Evolutionary conservation across 2,113 vertebrate species (phyloP).

Genomic region (Elephantulus edwardii): DNA sequence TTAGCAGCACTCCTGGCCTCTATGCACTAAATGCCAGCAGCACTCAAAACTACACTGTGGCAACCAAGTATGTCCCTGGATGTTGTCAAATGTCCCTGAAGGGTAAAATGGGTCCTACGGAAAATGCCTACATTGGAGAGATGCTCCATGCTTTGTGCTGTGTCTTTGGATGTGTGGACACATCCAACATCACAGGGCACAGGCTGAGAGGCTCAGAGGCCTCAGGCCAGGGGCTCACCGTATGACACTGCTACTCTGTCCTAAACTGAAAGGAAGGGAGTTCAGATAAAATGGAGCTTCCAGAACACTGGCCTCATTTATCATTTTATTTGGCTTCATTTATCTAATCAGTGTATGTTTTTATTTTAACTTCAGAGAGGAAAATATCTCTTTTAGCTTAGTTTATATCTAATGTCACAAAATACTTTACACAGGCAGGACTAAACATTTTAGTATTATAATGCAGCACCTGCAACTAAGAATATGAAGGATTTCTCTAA

Average conservation of each 20-base stretch:
- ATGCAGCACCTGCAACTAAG: not conserved
- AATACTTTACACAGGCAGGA: not conserved
- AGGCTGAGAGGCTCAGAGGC: not conserved
- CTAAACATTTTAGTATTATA: conserved; percentile 22
- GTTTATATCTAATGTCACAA: conserved; percentile 28
- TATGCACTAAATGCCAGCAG: conserved; percentile 65
- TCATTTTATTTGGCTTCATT: no score
- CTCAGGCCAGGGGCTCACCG: not conserved
- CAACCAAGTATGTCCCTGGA: not conserved
- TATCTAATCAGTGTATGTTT: not conserved
- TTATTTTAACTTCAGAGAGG: conserved; percentile 48
- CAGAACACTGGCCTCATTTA: not conserved
- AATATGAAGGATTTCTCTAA: not conserved
- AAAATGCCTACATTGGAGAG: not conserved
- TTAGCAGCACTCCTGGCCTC: not conserved
- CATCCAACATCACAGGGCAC: accelerated
- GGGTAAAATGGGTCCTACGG: not conserved
- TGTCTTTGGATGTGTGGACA: not conserved
- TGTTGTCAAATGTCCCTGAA: not conserved
- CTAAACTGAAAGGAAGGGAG: not conserved
- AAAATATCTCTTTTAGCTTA: not conserved
- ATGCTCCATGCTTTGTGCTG: no score
- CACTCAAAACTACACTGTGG: not conserved
- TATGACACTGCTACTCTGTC: not conserved
- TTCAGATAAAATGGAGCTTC: not conserved